These are phyloP conservation scores for Egretta garzetta DNA, from an alignment of 2,113 vertebrate species.

Conservation along the genomic window DNA sequence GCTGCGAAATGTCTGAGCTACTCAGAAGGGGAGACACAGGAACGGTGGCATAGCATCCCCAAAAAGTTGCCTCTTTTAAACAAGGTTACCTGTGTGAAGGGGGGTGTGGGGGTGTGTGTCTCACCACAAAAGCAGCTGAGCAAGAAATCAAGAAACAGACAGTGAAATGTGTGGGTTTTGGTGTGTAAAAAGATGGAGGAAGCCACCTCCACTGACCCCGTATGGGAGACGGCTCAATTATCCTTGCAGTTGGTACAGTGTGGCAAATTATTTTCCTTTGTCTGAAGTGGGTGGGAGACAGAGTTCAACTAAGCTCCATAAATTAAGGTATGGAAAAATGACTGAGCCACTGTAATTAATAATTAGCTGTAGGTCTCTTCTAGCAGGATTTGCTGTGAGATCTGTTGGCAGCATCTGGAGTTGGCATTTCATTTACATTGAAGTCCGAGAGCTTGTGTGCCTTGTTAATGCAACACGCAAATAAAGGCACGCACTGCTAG, in stretches of 20 bases:
- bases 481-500: slow-evolving; percentile 42
- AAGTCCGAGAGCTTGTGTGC: slow-evolving; percentile 27
- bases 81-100: neutral
- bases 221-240: slow-evolving; percentile 45
- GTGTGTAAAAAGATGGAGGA: slow-evolving; percentile 67
- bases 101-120: neutral
- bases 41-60: neutral
- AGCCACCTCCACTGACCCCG: slow-evolving; percentile 45
- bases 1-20: neutral
- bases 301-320: slow-evolving; percentile 68
- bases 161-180: slow-evolving; percentile 67
- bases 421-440: slow-evolving; percentile 51
- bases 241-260: slow-evolving; percentile 44
- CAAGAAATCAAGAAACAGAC: slow-evolving; percentile 47
- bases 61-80: slow-evolving; percentile 24
- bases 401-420: slow-evolving; percentile 55
- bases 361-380: slow-evolving; percentile 62
- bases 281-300: slow-evolving; percentile 75
- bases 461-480: slow-evolving; percentile 28
- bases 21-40: neutral
- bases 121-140: slow-evolving; percentile 17
- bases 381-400: slow-evolving; percentile 22
- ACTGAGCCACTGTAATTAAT: slow-evolving; percentile 56
- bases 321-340: slow-evolving; percentile 65
- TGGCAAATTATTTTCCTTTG: slow-evolving; percentile 80